phyloP scores from a whole-genome alignment of 2,888 invertebrate species.

The Agrochola litura region DNA sequence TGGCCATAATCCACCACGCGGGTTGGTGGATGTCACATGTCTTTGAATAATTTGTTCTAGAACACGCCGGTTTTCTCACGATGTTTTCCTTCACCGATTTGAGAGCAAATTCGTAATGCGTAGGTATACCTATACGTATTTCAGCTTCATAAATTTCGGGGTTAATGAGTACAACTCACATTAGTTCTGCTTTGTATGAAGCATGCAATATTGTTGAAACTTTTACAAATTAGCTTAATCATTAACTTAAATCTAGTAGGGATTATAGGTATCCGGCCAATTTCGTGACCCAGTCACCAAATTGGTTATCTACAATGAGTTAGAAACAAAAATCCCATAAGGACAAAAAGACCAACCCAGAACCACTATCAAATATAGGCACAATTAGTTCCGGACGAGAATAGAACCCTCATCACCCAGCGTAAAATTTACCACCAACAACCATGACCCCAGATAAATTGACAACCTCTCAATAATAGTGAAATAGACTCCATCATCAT shows the following conservation, averaged over 20 bases:
- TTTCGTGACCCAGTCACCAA: no score
- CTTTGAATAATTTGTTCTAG: background rate
- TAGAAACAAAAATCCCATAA: background rate
- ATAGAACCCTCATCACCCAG: background rate
- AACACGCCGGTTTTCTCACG: background rate
- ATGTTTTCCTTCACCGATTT: background rate
- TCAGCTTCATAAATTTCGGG: no score
- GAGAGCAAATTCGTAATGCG: no score
- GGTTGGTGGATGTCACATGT: background rate
- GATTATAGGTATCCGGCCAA: no score
- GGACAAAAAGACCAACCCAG: background rate
- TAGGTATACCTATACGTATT: no score
- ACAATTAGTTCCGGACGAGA: background rate
- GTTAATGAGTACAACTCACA: background rate
- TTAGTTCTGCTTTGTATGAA: background rate
- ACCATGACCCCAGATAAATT: background rate
- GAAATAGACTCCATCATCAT: background rate
- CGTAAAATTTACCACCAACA: background rate
- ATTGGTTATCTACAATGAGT: background rate
- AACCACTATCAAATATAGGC: background rate
- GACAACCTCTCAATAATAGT: background rate
- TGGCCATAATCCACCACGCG: background rate
- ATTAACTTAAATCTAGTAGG: no score
- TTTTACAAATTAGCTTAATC: background rate
- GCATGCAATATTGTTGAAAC: background rate